phyloP scores from a whole-genome alignment of 1,140 invertebrate genomes.

The Bombyx mori region ASM3026992v2 NC_085113.1:13812501-13813000 shows the following conservation, averaged over 20 bases:
- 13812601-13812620: not conserved
- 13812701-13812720: constrained; percentile 59
- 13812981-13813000: constrained; percentile 33
- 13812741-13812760: constrained; percentile 11
- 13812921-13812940: constrained; percentile 30
- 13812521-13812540: too few species aligned
- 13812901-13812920: constrained; percentile 18
- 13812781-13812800: constrained; percentile 37
- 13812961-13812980: constrained; percentile 37
- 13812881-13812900: constrained; percentile 21
- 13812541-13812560: too few species aligned
- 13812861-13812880: constrained; percentile 25
- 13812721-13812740: constrained; percentile 26
- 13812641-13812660: too few species aligned
- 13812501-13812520: too few species aligned
- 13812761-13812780: constrained; percentile 39
- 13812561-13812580: not conserved
- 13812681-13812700: constrained; percentile 80
- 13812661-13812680: constrained; percentile 67
- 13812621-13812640: not conserved
- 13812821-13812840: constrained; percentile 29
- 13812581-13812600: not conserved
- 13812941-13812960: constrained; percentile 16
- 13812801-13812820: constrained; percentile 49
- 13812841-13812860: constrained; percentile 22